Evolutionary conservation across 2,113 vertebrate species (phyloP).

Genomic region (Eublepharis macularius): DNA sequence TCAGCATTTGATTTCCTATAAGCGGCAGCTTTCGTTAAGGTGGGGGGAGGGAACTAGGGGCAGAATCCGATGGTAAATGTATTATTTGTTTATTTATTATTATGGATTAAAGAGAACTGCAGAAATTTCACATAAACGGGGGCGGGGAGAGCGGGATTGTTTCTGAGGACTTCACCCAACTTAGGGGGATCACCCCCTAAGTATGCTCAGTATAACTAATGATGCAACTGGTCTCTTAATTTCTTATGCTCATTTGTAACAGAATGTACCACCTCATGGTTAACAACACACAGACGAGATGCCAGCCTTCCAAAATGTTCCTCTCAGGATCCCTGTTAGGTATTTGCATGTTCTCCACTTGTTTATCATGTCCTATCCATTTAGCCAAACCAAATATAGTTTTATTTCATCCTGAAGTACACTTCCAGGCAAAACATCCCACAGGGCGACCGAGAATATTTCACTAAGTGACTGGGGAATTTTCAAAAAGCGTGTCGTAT

Average conservation of each 20-base stretch:
- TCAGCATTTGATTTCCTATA: not conserved
- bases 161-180: too few species aligned
- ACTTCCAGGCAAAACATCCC: not conserved
- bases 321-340: not conserved
- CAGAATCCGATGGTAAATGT: too few species aligned
- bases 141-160: too few species aligned
- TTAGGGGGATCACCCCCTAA: too few species aligned
- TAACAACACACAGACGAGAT: not conserved
- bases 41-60: too few species aligned
- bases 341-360: not conserved
- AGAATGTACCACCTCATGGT: not conserved
- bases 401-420: not conserved
- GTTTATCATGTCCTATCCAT: not conserved
- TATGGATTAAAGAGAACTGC: too few species aligned
- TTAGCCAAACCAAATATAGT: not conserved
- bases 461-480: constrained; percentile 3
- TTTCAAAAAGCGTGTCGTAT: not conserved
- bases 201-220: too few species aligned
- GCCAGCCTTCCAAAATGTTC: not conserved
- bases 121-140: too few species aligned
- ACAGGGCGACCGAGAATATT: not conserved
- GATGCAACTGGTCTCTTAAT: not conserved
- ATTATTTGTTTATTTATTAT: too few species aligned
- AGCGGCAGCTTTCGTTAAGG: not conserved
- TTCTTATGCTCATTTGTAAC: not conserved